phyloP scores from a whole-genome alignment of 2,797 vertebrate genomes.

The Enteromius paludinosus region DNA sequence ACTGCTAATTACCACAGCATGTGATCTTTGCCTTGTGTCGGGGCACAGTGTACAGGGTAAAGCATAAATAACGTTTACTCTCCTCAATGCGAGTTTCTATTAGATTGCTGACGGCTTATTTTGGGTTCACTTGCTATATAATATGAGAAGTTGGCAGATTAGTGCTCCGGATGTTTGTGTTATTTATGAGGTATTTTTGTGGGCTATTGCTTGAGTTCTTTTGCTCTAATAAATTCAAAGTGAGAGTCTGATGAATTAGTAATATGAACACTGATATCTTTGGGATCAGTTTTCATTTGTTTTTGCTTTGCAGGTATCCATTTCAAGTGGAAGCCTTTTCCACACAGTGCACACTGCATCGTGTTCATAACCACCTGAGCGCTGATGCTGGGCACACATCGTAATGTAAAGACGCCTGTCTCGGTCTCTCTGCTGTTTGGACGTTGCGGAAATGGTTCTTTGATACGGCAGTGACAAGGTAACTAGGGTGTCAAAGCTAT shows the following conservation, averaged over 20 bases:
- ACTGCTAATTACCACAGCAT: not conserved
- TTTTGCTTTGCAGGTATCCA: slow-evolving; percentile 60
- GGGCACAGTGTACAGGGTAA: not conserved
- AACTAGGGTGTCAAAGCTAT: not conserved
- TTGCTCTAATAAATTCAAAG: slow-evolving; percentile 52
- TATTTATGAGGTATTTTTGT: not conserved
- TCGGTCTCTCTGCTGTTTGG: not conserved
- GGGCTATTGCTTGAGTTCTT: slow-evolving; percentile 11
- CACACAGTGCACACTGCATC: slow-evolving; percentile 19
- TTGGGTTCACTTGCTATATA: not conserved
- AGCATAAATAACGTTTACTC: too few species aligned
- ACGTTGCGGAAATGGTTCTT: slow-evolving; percentile 26
- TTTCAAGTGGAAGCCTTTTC: slow-evolving; percentile 50
- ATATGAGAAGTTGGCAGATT: not conserved
- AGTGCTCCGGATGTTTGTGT: not conserved
- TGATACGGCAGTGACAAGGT: slow-evolving; percentile 33
- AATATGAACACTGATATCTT: slow-evolving; percentile 51
- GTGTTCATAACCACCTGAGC: not conserved
- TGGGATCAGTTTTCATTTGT: slow-evolving; percentile 62
- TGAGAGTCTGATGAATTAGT: slow-evolving; percentile 64
- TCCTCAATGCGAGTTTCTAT: not conserved
- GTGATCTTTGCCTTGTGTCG: slow-evolving; percentile 2
- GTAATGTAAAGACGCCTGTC: not conserved
- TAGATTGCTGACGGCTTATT: not conserved
- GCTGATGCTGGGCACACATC: slow-evolving; percentile 11